Conservation (phyloP, 2,888 invertebrate species). For the Drosophila borborema region DNA sequence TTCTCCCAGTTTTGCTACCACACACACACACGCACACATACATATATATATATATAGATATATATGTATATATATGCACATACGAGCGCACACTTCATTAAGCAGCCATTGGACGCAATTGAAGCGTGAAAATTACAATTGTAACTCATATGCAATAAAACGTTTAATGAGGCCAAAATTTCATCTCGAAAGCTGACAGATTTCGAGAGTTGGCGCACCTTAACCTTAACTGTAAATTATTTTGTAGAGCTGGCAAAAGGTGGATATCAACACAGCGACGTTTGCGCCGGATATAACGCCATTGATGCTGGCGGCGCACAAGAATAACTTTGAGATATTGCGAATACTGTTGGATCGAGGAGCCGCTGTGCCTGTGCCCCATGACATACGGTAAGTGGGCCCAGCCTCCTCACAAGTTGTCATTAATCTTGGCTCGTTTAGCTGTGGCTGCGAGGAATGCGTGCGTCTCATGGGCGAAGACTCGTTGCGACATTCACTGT, state of each 20-base stretch:
- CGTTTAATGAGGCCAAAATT: conserved; percentile 49
- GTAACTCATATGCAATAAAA: conserved; percentile 76
- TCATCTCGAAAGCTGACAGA: conserved; percentile 3
- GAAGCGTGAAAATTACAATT: conserved; percentile 80
- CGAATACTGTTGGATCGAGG: conserved; percentile 97
- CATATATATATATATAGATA: conserved; percentile 33
- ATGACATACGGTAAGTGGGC: conserved; percentile 90
- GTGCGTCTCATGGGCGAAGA: conserved; percentile 90
- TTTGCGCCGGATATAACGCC: conserved; percentile 98
- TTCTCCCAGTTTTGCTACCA: conserved; percentile 9
- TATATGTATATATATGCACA: conserved; percentile 67
- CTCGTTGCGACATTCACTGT: conserved; percentile 92
- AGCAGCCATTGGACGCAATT: conserved; percentile 71
- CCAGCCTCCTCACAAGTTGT: too few relatives aligned
- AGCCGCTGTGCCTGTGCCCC: conserved; percentile 95
- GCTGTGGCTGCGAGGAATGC: conserved; percentile 96
- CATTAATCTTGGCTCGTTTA: conserved; percentile 31
- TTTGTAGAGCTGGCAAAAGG: conserved; percentile 93
- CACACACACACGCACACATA: not conserved
- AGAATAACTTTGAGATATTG: conserved; percentile 98
- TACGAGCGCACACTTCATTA: conserved; percentile 76
- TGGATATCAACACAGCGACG: conserved; percentile 92
- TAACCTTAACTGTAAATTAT: conserved; percentile 12
- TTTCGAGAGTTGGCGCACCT: not conserved
- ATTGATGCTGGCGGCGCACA: conserved; percentile 95